Base-by-base conservation (phyloP, 2,888 invertebrate species). In the Heteropelma amictum region DNA sequence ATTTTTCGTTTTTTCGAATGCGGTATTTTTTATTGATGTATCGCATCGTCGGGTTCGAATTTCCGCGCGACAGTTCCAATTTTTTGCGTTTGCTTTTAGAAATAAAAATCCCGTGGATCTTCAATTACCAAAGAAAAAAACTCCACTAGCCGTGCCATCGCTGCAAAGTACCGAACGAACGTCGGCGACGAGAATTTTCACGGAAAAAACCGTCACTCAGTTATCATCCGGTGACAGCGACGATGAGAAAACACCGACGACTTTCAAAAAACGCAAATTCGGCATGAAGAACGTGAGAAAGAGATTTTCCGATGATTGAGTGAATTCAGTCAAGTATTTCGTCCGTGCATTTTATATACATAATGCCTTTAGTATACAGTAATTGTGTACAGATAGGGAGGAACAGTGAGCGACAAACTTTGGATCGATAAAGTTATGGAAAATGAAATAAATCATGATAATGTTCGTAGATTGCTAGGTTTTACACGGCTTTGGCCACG, bases 181-280 rank as follows among this genome's bases (percentile, higher is more conserved):
- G 70, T 90, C 91, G 0, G 88, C 90, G 42, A 90, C 90, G 42
- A 89, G 88, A 53, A 90, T 90, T 78, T 94, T 94, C 82, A 92
- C 91, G 80, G 93, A 94, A 82, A 93, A 92, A 84, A 91, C 90
- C 0, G 88, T 93, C 0, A 90, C 91, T 10, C 91, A 91, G 23
- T 88, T 93, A 3, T 91, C 90, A 8, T 90, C 84, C 28, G 91
- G 90, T 1, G 91, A 90, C 17, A 91, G 91, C 71, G 89, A 89
- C 72, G 86, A 89, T n/a, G 85, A 84, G 4, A 81, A 78, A 40
- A 82, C 84, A 10, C 81, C 87, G 56, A 84, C 88, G 12, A 87
- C 86, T 1, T 96, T 95, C 84, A 95, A 95, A 83, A 94, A 93
- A 84, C 90, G 95, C 70, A 95, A 94, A 89, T 89, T 94, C 12